phyloP scores from a whole-genome alignment of 2,113 vertebrate genomes.

The Eurystomus gularis region DNA sequence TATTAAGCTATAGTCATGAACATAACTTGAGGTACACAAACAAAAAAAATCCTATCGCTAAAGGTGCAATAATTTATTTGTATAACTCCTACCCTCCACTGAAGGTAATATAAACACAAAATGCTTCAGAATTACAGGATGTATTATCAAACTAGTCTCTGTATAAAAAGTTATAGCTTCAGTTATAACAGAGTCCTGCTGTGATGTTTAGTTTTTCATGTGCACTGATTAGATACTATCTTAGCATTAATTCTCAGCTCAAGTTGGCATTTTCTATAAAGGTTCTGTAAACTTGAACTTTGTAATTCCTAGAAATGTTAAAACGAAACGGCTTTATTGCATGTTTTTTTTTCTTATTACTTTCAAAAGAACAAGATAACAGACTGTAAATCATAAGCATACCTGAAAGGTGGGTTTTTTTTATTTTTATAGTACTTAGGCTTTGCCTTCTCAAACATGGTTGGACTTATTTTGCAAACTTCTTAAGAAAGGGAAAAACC shows the following conservation, averaged over 20 bases:
- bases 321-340: slow-evolving; percentile 64
- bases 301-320: slow-evolving; percentile 73
- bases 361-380: slow-evolving; percentile 59
- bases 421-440: not conserved
- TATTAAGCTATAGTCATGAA: slow-evolving; percentile 51
- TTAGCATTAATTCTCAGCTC: slow-evolving; percentile 60
- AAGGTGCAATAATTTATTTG: slow-evolving; percentile 75
- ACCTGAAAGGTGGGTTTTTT: slow-evolving; percentile 1
- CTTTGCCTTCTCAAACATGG: slow-evolving; percentile 33
- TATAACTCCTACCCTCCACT: slow-evolving; percentile 62
- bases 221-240: slow-evolving; percentile 47
- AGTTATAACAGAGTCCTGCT: slow-evolving; percentile 51
- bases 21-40: slow-evolving; percentile 62
- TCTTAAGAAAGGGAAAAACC: slow-evolving; percentile 38
- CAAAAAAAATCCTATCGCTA: slow-evolving; percentile 60
- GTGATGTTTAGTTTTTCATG: slow-evolving; percentile 66
- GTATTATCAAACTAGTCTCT: slow-evolving; percentile 71
- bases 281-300: slow-evolving; percentile 74
- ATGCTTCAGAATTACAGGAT: slow-evolving; percentile 67
- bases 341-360: slow-evolving; percentile 66
- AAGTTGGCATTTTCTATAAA: slow-evolving; percentile 74
- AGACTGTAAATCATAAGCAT: slow-evolving; percentile 52
- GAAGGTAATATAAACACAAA: slow-evolving; percentile 72
- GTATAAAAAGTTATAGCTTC: slow-evolving; percentile 67
- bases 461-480: slow-evolving; percentile 50